Evolutionary conservation across 2,888 invertebrate species (phyloP), one percentile per base, ranked within the genome.

Genomic region (Myathropa florea): DNA sequence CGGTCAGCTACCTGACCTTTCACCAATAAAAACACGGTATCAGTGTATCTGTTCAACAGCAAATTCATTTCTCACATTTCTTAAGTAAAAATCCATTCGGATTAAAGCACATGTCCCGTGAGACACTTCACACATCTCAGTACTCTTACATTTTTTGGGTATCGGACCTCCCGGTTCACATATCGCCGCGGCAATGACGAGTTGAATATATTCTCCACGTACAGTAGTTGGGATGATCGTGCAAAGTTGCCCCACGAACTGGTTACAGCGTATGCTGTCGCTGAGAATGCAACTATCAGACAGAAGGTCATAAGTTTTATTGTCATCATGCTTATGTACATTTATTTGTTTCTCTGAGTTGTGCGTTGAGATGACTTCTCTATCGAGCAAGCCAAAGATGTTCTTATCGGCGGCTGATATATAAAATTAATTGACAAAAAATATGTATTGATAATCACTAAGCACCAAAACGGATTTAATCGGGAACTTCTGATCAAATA

Each of bases 201-300:
- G 87, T 91, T 91, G 57, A 89, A 89, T 64, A 91, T 89, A 67
- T 90, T 91, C 70, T 91, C 91, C 59, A 90, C 91, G 85, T 91
- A 91, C 78, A 91, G 82, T 72, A 91, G 81, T 88, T 91, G 91
- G 64, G 91, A 91, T 72, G 91, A 91, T 73, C 91, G 90, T 26
- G 91, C 90, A 70, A 91, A 91, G 80, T 90, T 91, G 53, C 91
- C 91, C 91, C 91, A 91, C 83, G 91, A 91, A 89, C 90, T 91
- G 57, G 91, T 91, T 59, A 91, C 89, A 75, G 91, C 89, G 64
- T 88, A 89, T 14, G 89, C 88, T 61, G 91, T 90, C 53, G 90
- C 89, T 71, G 89, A 60, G 71, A 89, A 87, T 23, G 55, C 68
- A 72, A 78, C 64, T 55, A 85, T 21, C 55, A 85, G 46, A 36